A percentile compares a stretch with the other conserved stretches of the same genome.
phyloP scores from a whole-genome alignment of 2,113 vertebrate species.

The Halichoeres trimaculatus region DNA sequence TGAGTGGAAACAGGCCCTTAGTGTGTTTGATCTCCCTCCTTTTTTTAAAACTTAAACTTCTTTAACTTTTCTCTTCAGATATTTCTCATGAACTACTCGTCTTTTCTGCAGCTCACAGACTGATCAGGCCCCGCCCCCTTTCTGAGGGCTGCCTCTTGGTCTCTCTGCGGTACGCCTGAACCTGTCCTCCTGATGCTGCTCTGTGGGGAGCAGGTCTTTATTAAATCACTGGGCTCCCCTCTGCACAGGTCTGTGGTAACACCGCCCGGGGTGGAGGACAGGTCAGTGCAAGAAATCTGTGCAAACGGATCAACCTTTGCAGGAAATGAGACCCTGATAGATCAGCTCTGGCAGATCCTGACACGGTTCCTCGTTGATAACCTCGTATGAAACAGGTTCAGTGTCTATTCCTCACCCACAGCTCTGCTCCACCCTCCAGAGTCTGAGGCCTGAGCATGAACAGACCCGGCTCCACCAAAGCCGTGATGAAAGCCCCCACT shows the following conservation, averaged over 20 bases:
- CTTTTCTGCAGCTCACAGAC: not conserved
- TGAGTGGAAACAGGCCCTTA: too few species aligned
- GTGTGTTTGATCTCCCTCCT: too few species aligned
- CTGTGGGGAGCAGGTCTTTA: slow-evolving; percentile 76
- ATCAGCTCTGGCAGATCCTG: too few species aligned
- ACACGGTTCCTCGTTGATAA: not conserved
- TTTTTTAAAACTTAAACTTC: too few species aligned
- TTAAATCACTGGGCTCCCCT: slow-evolving; percentile 78
- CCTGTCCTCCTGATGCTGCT: slow-evolving; percentile 69
- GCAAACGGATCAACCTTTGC: too few species aligned
- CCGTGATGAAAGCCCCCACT: slow-evolving; percentile 77
- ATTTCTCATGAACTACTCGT: not conserved
- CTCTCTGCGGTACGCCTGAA: slow-evolving; percentile 76
- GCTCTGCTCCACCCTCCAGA: too few species aligned
- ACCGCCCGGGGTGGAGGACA: slow-evolving; percentile 77
- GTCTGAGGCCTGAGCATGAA: slow-evolving; percentile 53
- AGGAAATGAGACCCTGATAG: too few species aligned
- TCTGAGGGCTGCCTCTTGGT: slow-evolving; percentile 65
- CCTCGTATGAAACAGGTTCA: not conserved
- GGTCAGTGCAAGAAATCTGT: too few species aligned
- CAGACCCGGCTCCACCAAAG: slow-evolving; percentile 64
- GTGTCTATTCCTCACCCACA: slow-evolving; percentile 19
- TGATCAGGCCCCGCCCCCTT: slow-evolving; percentile 55
- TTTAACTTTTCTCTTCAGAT: too few species aligned
- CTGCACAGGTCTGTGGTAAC: slow-evolving; percentile 82